Base-by-base conservation (phyloP, 2,797 vertebrate genomes). In the Megalops cyprinoides region DNA sequence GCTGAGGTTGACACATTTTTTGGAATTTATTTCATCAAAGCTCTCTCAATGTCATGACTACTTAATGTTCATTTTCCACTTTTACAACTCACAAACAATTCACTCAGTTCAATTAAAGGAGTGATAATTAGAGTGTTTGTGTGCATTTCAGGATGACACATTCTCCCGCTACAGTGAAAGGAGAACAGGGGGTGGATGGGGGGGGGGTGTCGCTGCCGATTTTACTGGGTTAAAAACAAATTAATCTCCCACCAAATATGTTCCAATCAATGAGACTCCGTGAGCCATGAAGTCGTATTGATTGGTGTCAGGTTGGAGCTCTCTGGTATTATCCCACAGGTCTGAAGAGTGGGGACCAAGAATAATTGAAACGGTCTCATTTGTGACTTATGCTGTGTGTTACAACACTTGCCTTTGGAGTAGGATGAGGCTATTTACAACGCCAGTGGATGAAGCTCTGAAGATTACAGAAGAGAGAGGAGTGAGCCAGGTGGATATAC, bases 181-280 rank as follows among this genome's bases (percentile, higher is more conserved):
- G 14, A 67, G 62, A 67, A 14, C 62, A 4, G 31, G 31, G 62
- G 15, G 15, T 2, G 18, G 14, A 15, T n/a, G n/a, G n/a, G n/a
- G n/a, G n/a, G n/a, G n/a, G n/a, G n/a, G n/a, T n/a, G n/a, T n/a
- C n/a, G 34, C 62, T 18, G 34, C 12, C 34, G 31, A 4, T 37
- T 67, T 31, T 4, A 23, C n/a, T 7, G 28, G 48, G 49, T 51
- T 34, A 76, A 51, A 23, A 51, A 20, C 51, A 34, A 76, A 76
- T 51, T 76, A 76, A 76, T 49, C 51, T 53, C 48, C 74, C 31
- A 56, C 25, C 48, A 37, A 53, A 34, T 53, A 55, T 55, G 48
- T 76, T 76, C 74, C 49, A 76, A 76, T 76, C 74, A 53, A 49
- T 31, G 74, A 31, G 74, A 55, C 25, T 31, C 74, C 2, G n/a